Evolutionary conservation across 2,888 invertebrate species (phyloP).

Genomic region (Lochmaea crataegi): DNA sequence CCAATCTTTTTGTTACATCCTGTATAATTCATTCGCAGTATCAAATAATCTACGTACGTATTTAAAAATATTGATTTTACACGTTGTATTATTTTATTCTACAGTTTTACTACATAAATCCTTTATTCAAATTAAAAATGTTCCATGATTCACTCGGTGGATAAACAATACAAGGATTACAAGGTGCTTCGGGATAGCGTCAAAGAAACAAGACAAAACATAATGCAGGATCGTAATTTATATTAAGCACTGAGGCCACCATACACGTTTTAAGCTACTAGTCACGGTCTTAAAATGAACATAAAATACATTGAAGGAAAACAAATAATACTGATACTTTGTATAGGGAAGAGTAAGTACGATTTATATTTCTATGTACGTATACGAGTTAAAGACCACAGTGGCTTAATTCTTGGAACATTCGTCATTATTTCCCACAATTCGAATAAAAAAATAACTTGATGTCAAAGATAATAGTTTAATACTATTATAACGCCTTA

Average conservation of each 20-base stretch:
- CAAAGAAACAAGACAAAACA: slow-evolving; percentile 30
- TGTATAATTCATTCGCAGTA: too few relatives aligned
- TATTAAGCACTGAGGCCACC: slow-evolving; percentile 25
- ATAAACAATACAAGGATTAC: slow-evolving; percentile 22
- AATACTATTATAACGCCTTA: too few relatives aligned
- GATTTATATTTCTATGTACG: background rate
- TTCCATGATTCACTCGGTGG: background rate
- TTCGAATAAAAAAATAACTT: too few relatives aligned
- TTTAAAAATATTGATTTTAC: background rate
- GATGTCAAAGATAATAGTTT: too few relatives aligned
- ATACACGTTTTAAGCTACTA: slow-evolving; percentile 16
- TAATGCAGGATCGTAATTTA: slow-evolving; percentile 27
- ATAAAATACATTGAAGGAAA: slow-evolving; percentile 14
- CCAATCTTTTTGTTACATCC: too few relatives aligned
- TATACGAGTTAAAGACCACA: background rate
- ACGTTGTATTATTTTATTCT: background rate
- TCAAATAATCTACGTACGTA: background rate
- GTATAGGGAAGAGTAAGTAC: background rate
- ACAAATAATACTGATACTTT: slow-evolving; percentile 5
- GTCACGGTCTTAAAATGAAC: slow-evolving; percentile 13
- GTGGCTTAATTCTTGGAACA: background rate
- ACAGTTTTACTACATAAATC: background rate
- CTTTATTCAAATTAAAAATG: slow-evolving; percentile 12
- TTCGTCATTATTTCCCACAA: too few relatives aligned
- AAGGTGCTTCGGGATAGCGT: slow-evolving; percentile 28